phyloP scores from a whole-genome alignment of 2,888 invertebrate species.

The Ichneumoninae sp. region DNA sequence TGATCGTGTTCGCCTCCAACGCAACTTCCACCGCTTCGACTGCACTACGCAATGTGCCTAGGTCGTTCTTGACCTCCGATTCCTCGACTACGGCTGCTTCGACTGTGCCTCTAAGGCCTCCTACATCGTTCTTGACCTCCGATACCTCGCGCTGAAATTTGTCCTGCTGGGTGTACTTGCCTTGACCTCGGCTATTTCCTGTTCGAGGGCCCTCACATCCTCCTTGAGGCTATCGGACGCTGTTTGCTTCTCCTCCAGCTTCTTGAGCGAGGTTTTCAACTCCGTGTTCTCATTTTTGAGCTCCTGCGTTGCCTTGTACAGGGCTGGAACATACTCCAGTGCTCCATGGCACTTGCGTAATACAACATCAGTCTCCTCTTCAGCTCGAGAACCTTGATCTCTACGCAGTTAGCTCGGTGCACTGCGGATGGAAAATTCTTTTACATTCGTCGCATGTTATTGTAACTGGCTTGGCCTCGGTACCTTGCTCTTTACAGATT shows the following conservation, averaged over 20 bases:
- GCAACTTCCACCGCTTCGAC: background rate
- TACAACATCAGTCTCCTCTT: background rate
- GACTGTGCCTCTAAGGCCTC: background rate
- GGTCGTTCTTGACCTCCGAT: background rate
- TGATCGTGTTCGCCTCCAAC: background rate
- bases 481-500: background rate
- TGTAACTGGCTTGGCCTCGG: background rate
- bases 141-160: background rate
- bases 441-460: background rate
- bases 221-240: background rate
- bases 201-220: background rate
- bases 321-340: background rate
- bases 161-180: background rate
- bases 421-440: background rate
- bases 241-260: background rate
- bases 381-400: background rate
- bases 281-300: background rate
- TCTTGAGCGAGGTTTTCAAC: background rate
- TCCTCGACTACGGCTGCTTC: background rate
- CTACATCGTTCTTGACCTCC: background rate
- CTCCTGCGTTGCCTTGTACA: background rate
- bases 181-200: background rate
- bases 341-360: background rate
- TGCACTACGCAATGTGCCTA: background rate
- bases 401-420: background rate